These are phyloP conservation scores for Rhineura floridana DNA, from an alignment of 2,113 vertebrate genomes.

Conservation along the genomic window DNA sequence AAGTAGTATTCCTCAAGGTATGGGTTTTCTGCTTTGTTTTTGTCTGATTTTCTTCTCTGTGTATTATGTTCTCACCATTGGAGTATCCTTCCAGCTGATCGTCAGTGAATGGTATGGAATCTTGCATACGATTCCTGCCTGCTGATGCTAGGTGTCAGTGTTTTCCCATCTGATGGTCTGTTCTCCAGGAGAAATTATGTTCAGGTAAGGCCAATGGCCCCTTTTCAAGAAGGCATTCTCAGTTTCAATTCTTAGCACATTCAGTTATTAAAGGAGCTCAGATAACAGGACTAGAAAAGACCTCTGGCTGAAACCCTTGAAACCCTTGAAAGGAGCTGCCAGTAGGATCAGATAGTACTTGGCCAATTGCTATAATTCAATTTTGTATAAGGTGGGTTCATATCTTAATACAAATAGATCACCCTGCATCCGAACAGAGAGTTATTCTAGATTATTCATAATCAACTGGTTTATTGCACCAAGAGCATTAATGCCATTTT, in stretches of 20 bases:
- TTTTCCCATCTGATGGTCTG: too few species aligned
- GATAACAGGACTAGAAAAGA: neutral
- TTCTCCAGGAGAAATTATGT: too few species aligned
- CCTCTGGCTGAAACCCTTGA: neutral
- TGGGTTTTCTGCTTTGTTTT: too few species aligned
- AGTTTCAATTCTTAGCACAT: neutral
- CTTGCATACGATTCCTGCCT: too few species aligned
- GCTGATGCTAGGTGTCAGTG: too few species aligned
- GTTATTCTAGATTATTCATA: neutral
- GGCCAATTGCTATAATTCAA: neutral
- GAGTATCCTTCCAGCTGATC: too few species aligned
- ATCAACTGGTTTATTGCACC: neutral
- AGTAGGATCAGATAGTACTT: neutral
- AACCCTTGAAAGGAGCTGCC: neutral
- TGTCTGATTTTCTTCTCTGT: too few species aligned
- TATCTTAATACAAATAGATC: neutral
- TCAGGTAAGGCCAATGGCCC: too few species aligned
- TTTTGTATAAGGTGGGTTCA: neutral
- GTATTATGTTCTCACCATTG: too few species aligned
- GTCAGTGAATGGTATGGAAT: too few species aligned
- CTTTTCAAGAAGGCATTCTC: neutral
- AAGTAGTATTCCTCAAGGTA: too few species aligned
- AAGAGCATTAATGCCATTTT: neutral
- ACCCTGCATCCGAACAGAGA: neutral
- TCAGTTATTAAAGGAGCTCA: neutral